phyloP scores from a whole-genome alignment of 2,888 invertebrate species.

The Colletes collaris region DNA sequence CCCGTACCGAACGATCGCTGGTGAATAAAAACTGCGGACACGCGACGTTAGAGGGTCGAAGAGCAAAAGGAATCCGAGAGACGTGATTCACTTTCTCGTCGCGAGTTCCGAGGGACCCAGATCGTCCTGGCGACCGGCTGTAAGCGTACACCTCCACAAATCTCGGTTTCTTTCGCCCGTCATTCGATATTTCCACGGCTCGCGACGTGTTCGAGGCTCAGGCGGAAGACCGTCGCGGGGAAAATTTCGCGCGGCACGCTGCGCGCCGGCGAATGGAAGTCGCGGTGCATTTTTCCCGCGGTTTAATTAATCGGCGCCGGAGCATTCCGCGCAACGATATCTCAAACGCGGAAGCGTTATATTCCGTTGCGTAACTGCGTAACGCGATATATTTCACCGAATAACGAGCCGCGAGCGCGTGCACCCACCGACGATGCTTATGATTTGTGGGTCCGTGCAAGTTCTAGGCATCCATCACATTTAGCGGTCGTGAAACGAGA shows the following conservation, averaged over 20 bases:
- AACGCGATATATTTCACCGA: constrained; percentile 65
- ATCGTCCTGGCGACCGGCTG: background rate
- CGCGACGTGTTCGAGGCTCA: background rate
- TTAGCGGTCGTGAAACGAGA: constrained; percentile 77
- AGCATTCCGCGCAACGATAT: constrained; percentile 55
- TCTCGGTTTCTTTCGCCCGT: constrained; percentile 22
- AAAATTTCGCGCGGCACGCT: constrained; percentile 24
- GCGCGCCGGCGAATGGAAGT: constrained; percentile 45
- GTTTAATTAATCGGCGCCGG: constrained; percentile 71
- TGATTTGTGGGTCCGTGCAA: constrained; percentile 75
- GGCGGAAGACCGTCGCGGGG: background rate
- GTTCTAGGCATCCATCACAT: constrained; percentile 76
- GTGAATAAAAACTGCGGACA: too few relatives aligned
- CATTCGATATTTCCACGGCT: constrained; percentile 18
- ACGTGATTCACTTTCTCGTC: constrained; percentile 4
- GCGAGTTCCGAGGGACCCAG: background rate
- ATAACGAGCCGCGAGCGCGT: constrained; percentile 61
- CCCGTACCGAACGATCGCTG: too few relatives aligned
- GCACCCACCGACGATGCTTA: constrained; percentile 50
- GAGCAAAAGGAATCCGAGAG: background rate
- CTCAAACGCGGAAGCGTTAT: constrained; percentile 56
- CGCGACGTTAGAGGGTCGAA: background rate
- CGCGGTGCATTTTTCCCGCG: constrained; percentile 58
- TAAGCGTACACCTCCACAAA: constrained; percentile 18
- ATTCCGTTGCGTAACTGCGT: constrained; percentile 58